These are phyloP conservation scores for Deilephila porcellus DNA, from an alignment of 2,888 invertebrate genomes.

Conservation along the genomic window DNA sequence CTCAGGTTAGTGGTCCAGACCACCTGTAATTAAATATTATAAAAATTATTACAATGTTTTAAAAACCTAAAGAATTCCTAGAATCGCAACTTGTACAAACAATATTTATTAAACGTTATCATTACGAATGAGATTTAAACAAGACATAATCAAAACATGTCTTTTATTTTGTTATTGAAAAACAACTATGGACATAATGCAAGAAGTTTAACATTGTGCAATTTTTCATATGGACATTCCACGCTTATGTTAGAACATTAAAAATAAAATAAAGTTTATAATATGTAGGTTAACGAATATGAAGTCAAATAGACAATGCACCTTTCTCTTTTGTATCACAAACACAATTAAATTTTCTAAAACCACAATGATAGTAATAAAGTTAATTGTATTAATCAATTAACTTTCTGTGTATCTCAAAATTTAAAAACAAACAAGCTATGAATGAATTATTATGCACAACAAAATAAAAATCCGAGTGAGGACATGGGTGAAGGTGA, in stretches of 20 bases:
- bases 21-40: conserved; percentile 48
- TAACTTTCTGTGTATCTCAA: neutral
- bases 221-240: neutral
- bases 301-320: conserved; percentile 48
- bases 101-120: neutral
- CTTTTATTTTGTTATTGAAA: neutral
- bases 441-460: conserved; percentile 40
- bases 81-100: neutral
- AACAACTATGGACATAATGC: neutral
- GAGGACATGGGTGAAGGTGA: conserved; percentile 67
- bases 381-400: neutral
- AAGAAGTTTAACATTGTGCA: too few relatives aligned
- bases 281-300: conserved; percentile 60
- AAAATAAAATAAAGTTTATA: conserved; percentile 31
- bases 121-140: neutral
- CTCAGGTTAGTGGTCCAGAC: conserved; percentile 54
- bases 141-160: neutral
- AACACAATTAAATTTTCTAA: conserved; percentile 15
- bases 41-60: conserved; percentile 10
- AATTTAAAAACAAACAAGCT: conserved; percentile 28
- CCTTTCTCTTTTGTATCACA: conserved; percentile 64
- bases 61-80: neutral
- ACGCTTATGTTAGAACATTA: neutral
- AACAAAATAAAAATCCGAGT: conserved; percentile 53
- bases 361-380: neutral